Conservation (phyloP, 2,888 invertebrate species). For the Antitype chi region DNA sequence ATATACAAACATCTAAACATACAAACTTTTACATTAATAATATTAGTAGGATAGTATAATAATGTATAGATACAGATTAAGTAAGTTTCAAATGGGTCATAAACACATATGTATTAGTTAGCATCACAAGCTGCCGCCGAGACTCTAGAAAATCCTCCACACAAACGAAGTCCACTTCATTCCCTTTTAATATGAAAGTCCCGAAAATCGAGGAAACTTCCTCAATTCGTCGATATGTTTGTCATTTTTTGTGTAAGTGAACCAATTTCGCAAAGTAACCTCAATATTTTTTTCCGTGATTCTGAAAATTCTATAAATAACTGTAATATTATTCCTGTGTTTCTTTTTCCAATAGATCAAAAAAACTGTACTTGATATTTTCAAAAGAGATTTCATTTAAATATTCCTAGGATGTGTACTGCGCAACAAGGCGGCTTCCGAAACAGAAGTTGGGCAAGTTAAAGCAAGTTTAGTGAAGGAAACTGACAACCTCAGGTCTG, state of each 20-base stretch:
- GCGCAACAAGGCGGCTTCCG: no score
- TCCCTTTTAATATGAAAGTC: slow-evolving; percentile 1
- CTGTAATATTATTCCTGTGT: neutral
- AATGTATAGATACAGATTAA: neutral
- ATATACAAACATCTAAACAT: no score
- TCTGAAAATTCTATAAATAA: neutral
- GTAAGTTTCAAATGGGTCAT: neutral
- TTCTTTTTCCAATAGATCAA: no score
- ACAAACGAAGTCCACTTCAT: slow-evolving; percentile 26
- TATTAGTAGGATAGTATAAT: no score
- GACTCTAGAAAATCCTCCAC: slow-evolving; percentile 25
- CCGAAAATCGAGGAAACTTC: slow-evolving; percentile 13
- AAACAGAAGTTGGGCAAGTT: slow-evolving; percentile 22
- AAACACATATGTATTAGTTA: neutral
- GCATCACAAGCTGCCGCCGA: neutral
- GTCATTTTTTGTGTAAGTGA: neutral
- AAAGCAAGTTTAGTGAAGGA: slow-evolving; percentile 4
- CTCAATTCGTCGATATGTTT: neutral
- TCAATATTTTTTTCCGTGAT: neutral
- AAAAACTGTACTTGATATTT: neutral
- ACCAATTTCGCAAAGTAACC: neutral
- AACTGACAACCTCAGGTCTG: slow-evolving; percentile 10
- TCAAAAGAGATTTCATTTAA: neutral
- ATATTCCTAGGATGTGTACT: neutral
- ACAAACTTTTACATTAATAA: no score